Conservation (phyloP, 1,140 invertebrate genomes). For the Lasioglossum baleicum region DNA sequence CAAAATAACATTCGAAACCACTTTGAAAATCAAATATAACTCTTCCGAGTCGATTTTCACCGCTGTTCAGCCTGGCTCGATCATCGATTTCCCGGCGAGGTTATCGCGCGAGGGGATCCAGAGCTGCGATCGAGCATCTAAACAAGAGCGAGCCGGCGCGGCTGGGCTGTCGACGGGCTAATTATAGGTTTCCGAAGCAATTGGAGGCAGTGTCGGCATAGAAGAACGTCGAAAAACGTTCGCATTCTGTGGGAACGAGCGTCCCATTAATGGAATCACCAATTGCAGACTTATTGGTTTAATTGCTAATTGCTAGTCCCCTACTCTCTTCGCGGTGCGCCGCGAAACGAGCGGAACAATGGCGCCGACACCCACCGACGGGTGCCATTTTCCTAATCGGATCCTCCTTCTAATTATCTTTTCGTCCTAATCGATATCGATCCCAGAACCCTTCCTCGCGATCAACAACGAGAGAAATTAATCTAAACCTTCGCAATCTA, state of each 20-base stretch:
- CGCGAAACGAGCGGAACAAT: slow-evolving; percentile 44
- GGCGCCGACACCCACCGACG: slow-evolving; percentile 64
- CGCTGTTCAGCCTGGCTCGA: background rate
- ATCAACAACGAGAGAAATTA: too few species aligned
- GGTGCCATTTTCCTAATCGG: slow-evolving; percentile 56
- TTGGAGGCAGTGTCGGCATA: slow-evolving; percentile 23
- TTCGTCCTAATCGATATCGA: too few species aligned
- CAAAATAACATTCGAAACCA: too few species aligned
- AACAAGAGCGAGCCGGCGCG: background rate
- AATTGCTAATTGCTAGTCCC: slow-evolving; percentile 76
- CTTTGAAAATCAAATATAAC: too few species aligned
- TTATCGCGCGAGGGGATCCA: background rate
- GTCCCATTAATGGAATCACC: slow-evolving; percentile 73
- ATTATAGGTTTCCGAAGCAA: slow-evolving; percentile 59
- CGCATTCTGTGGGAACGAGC: slow-evolving; percentile 68
- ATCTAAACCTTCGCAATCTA: too few species aligned
- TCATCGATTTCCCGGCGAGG: background rate
- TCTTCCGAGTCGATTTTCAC: too few species aligned
- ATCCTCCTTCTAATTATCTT: too few species aligned
- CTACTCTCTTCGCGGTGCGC: slow-evolving; percentile 15
- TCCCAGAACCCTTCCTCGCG: too few species aligned
- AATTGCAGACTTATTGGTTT: slow-evolving; percentile 77
- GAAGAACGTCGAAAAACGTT: slow-evolving; percentile 58
- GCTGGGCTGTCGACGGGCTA: slow-evolving; percentile 36
- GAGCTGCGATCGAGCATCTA: slow-evolving; percentile 8